A percentile compares a stretch with the other conserved stretches of the same genome.
phyloP scores from a whole-genome alignment of 2,888 invertebrate species.

The Pterobdella sp. region DNA sequence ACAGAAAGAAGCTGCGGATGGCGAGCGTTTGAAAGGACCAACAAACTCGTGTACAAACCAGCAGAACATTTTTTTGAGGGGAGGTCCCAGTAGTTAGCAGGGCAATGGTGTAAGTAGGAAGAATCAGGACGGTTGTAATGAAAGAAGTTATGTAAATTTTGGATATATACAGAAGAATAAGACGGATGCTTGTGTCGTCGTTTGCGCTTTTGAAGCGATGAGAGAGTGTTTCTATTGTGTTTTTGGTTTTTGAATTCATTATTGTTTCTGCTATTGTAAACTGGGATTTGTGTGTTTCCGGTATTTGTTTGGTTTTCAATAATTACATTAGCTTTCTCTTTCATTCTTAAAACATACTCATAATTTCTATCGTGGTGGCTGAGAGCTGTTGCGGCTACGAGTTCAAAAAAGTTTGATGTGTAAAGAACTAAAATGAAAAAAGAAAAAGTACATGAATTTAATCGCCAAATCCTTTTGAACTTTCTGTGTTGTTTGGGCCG shows the following conservation, averaged over 20 bases:
- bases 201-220: background rate
- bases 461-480: background rate
- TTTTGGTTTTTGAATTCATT: background rate
- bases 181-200: background rate
- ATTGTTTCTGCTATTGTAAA: slow-evolving; percentile 7
- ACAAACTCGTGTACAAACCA: slow-evolving; percentile 16
- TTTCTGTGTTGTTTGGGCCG: background rate
- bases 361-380: background rate
- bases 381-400: background rate
- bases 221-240: background rate
- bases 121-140: slow-evolving; percentile 2
- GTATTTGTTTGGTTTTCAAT: background rate
- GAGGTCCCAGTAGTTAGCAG: slow-evolving; percentile 29
- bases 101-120: slow-evolving; percentile 23
- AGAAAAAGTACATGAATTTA: background rate
- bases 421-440: background rate
- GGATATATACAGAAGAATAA: background rate
- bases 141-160: background rate
- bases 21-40: background rate
- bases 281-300: background rate
- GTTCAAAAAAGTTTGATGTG: background rate
- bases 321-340: background rate
- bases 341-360: background rate
- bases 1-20: background rate
- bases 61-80: slow-evolving; percentile 32